Base-by-base conservation (phyloP, 2,888 invertebrate genomes). In the Meteorus colon region DNA sequence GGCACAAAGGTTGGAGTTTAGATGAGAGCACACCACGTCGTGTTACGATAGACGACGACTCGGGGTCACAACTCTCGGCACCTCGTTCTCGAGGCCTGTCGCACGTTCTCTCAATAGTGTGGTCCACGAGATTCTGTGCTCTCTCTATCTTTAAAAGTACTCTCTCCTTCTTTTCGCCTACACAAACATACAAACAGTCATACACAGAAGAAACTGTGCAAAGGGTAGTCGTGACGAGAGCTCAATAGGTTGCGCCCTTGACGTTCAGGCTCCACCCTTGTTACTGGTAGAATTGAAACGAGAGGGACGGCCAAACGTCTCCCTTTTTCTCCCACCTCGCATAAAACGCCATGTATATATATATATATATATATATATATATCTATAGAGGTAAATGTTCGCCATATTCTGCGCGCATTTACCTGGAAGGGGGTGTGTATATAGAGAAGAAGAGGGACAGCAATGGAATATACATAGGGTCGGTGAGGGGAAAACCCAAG, bases 241-340 rank as follows among this genome's bases (percentile, higher is more conserved):
- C 55, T 55, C 37, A 37, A 19, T 41, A 65, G 65, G 34, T 37
- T 34, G 65, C 10, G 24, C 37, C 65, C 37, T 41, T 41, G 37
- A 19, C 55, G 34, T n/a, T 24, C 19, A 41, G 65, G 65, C 65
- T 65, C 65, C 65, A 65, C 65, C 65, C 65, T 65, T 65, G 65
- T 37, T n/a, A 65, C 55, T 65, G 65, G 41, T 37, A n/a, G 12
- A 29, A 29, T 12, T 14, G 19, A 24, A 34, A 34, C n/a, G 19
- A 37, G 37, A 37, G 65, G 65, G 65, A 41, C 65, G 24, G n/a
- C 19, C 37, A 55, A 55, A 19, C 19, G 55, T 55, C 55, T 55
- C 55, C 55, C 55, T 55, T 19, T 41, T 55, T 55, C 55, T 55
- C 55, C 55, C 55, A 55, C 55, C n/a, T 4, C 55, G 55, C 55